phyloP scores from a whole-genome alignment of 2,113 vertebrate species.

The Falco punctatus region DNA sequence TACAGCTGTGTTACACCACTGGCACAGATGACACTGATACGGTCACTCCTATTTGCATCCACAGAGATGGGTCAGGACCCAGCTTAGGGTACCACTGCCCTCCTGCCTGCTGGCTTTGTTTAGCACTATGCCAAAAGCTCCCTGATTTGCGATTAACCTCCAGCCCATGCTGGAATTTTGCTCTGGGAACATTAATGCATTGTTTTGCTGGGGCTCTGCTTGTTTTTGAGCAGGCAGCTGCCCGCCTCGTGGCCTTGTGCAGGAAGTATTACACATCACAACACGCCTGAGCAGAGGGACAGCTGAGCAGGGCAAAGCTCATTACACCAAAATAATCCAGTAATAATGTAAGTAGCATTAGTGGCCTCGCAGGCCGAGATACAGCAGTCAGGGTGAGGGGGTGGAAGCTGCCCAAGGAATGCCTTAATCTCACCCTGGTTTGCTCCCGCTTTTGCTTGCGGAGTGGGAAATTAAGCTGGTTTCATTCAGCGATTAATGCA shows the following conservation, averaged over 20 bases:
- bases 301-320: slow-evolving; percentile 64
- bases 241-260: neutral
- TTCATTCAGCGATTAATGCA: neutral
- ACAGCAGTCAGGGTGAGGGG: neutral
- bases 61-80: neutral
- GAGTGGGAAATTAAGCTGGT: neutral
- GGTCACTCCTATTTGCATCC: neutral
- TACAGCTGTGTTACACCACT: neutral
- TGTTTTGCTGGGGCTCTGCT: slow-evolving; percentile 13
- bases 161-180: slow-evolving; percentile 13
- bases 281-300: slow-evolving; percentile 11
- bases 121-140: neutral
- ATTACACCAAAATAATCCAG: slow-evolving; percentile 68
- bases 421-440: slow-evolving; percentile 4
- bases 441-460: neutral
- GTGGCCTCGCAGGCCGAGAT: neutral
- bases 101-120: neutral
- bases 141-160: neutral
- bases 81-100: neutral
- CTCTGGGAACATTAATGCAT: slow-evolving; percentile 4
- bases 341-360: slow-evolving; percentile 72
- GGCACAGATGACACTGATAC: neutral
- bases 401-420: slow-evolving; percentile 33
- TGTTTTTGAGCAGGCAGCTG: slow-evolving; percentile 13
- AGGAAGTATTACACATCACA: slow-evolving; percentile 54